Evolutionary conservation across 2,113 vertebrate genomes (phyloP).

Genomic region (Setophaga coronata): DNA sequence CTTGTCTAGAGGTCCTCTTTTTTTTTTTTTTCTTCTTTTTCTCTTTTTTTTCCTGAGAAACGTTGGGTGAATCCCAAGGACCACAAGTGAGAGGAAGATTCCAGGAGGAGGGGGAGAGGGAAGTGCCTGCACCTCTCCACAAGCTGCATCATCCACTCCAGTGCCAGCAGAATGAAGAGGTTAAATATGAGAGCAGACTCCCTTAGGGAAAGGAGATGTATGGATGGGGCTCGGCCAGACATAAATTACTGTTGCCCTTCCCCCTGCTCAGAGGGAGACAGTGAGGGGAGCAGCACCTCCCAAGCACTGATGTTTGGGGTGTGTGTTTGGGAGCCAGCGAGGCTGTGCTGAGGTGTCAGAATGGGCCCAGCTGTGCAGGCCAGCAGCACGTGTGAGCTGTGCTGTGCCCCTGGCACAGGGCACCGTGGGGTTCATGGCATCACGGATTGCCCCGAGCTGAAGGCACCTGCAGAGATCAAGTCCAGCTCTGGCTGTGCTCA

Average conservation of each 20-base stretch:
- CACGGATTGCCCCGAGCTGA: neutral
- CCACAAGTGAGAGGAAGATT: slow-evolving; percentile 41
- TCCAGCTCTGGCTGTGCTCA: neutral
- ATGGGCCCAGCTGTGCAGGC: neutral
- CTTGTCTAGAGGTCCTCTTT: slow-evolving; percentile 49
- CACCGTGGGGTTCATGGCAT: neutral
- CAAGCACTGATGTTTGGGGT: neutral
- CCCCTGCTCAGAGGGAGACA: neutral
- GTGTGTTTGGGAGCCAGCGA: neutral
- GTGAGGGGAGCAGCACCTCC: neutral
- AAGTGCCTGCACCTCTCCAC: slow-evolving; percentile 37
- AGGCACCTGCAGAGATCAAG: neutral
- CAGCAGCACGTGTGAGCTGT: neutral
- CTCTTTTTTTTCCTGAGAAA: neutral
- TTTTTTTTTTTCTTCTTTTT: neutral
- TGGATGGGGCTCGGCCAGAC: neutral
- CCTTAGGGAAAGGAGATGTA: neutral
- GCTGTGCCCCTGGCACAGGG: neutral
- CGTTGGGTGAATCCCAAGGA: slow-evolving; percentile 58
- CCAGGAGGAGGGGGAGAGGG: slow-evolving; percentile 14
- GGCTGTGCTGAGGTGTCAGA: neutral
- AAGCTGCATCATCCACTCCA: slow-evolving; percentile 28
- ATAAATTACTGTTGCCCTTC: neutral
- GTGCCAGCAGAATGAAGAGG: slow-evolving; percentile 38
- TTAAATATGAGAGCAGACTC: neutral